phyloP scores from a whole-genome alignment of 2,797 vertebrate species.

The Onychomys torridus region DNA sequence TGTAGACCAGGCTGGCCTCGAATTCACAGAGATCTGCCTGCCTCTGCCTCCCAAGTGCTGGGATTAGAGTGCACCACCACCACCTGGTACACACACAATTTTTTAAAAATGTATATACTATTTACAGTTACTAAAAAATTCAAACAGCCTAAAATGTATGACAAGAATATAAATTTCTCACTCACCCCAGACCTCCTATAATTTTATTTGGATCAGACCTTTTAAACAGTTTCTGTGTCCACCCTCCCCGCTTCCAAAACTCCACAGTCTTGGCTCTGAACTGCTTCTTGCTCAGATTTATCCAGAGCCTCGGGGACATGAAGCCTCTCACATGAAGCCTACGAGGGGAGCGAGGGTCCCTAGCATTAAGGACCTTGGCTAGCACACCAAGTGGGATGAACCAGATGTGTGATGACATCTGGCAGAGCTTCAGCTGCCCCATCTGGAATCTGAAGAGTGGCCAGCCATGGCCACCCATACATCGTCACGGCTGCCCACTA shows the following conservation, averaged over 20 bases:
- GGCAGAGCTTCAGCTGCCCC: not conserved
- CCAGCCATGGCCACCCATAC: not conserved
- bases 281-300: slow-evolving; percentile 40
- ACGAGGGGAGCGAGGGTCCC: not conserved
- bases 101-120: not conserved
- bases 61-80: not conserved
- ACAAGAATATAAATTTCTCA: not conserved
- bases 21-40: not conserved
- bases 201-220: not conserved
- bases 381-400: not conserved
- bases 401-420: not conserved
- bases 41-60: not conserved
- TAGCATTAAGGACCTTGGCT: not conserved
- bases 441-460: not conserved
- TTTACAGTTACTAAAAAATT: slow-evolving; percentile 16
- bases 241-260: not conserved
- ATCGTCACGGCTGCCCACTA: not conserved
- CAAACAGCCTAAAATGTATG: not conserved
- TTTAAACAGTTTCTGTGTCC: not conserved
- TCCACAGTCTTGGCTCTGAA: slow-evolving; percentile 10
- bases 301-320: not conserved
- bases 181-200: not conserved
- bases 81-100: not conserved
- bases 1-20: not conserved
- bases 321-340: not conserved